A percentile compares a stretch with the other conserved stretches of the same genome.
phyloP scores from a whole-genome alignment of 2,113 vertebrate genomes.

The Tamias sibiricus region DNA sequence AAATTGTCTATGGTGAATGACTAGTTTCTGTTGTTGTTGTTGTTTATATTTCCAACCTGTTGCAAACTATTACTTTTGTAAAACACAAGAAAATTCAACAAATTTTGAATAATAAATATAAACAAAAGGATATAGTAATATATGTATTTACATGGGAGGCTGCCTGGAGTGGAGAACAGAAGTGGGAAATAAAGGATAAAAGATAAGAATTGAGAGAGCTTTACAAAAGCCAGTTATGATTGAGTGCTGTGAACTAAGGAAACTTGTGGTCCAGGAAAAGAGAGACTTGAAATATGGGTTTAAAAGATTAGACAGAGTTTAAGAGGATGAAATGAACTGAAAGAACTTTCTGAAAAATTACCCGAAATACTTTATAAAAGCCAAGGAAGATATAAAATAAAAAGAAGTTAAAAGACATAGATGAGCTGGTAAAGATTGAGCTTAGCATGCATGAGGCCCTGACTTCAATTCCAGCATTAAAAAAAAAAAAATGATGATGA shows the following conservation, averaged over 20 bases:
- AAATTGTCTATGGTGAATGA: not conserved
- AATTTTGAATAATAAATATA: conserved; percentile 40
- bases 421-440: not conserved
- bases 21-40: not conserved
- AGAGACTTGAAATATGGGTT: not conserved
- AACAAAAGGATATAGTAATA: not conserved
- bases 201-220: not conserved
- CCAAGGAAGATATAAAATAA: not conserved
- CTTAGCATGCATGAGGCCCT: too few relatives aligned
- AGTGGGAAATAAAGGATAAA: not conserved
- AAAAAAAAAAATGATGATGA: too few relatives aligned
- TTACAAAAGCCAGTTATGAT: not conserved
- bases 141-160: not conserved
- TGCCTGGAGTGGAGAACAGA: not conserved
- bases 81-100: not conserved
- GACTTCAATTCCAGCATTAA: too few relatives aligned
- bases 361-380: not conserved
- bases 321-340: not conserved
- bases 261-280: not conserved
- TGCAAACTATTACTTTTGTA: not conserved
- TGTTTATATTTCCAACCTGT: not conserved
- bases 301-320: not conserved
- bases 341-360: conserved; percentile 3
- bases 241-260: not conserved
- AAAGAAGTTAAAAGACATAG: not conserved